These are phyloP conservation scores for Myzus persicae DNA, from an alignment of 1,140 invertebrate species.

Conservation along the genomic window DNA sequence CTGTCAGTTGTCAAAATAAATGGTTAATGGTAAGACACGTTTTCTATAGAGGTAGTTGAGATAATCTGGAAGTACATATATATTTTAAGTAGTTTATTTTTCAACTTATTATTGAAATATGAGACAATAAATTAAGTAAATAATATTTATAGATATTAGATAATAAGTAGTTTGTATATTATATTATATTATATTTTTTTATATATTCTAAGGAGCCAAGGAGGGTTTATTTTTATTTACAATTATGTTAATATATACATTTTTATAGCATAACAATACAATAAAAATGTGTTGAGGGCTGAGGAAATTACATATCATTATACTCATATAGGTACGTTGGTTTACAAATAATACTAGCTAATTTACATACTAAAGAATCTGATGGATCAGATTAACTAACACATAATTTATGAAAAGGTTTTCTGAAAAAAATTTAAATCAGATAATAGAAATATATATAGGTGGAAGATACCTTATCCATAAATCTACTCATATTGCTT, in stretches of 20 bases:
- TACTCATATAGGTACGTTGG: background rate
- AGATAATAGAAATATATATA: constrained; percentile 6
- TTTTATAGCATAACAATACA: constrained; percentile 24
- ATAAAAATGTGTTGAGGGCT: background rate
- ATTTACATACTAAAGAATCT: constrained; percentile 47
- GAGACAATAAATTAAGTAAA: background rate
- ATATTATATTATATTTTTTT: no score
- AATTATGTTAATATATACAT: background rate
- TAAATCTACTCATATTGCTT: constrained; percentile 22
- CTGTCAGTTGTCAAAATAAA: no score
- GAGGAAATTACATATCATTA: background rate
- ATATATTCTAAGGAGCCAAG: no score
- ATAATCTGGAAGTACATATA: no score
- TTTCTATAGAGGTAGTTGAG: no score
- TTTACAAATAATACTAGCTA: background rate
- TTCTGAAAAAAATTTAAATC: constrained; percentile 31
- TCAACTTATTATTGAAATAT: no score
- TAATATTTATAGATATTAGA: background rate
- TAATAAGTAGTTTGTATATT: background rate
- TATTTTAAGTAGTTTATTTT: no score
- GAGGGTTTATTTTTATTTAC: background rate
- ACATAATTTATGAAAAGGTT: background rate
- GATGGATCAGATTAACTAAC: background rate
- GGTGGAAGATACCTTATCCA: background rate
- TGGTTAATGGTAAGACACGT: no score